A percentile compares a stretch with the other conserved stretches of the same genome.
phyloP scores from a whole-genome alignment of 2,797 vertebrate species.

The Centropyge bicolor region DNA sequence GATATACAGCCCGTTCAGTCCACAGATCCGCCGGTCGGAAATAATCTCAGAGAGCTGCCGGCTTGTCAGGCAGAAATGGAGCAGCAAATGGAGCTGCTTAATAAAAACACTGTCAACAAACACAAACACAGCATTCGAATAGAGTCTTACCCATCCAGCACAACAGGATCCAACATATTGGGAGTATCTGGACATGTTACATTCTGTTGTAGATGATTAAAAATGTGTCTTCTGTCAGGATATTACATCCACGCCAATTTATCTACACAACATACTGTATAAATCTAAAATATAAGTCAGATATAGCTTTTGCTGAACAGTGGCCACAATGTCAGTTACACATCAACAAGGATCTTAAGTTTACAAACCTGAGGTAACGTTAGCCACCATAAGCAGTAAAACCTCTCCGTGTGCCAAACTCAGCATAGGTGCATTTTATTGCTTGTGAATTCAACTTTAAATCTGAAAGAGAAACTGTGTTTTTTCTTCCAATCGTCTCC shows the following conservation, averaged over 20 bases:
- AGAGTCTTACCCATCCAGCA: background rate
- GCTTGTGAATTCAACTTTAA: background rate
- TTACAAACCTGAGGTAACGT: background rate
- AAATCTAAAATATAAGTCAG: no score
- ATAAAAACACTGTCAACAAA: conserved; percentile 39
- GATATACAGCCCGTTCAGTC: conserved; percentile 39
- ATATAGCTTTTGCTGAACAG: background rate
- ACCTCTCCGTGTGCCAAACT: background rate
- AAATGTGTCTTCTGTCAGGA: background rate
- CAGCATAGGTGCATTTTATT: background rate
- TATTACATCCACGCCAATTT: no score
- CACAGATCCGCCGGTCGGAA: conserved; percentile 43
- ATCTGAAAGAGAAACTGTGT: background rate
- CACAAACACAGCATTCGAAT: conserved; percentile 16
- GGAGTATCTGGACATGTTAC: background rate
- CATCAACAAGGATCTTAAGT: background rate
- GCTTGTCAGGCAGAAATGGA: conserved; percentile 46
- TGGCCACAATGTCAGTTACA: background rate
- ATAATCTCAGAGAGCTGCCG: conserved; percentile 56
- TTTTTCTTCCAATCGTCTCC: background rate
- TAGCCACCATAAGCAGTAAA: background rate
- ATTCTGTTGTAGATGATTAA: background rate
- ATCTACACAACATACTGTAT: no score
- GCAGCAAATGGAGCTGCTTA: conserved; percentile 38
- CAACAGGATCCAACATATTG: background rate